These are phyloP conservation scores for Seriola rivoliana DNA, from an alignment of 2,113 vertebrate genomes.

Conservation along the genomic window DNA sequence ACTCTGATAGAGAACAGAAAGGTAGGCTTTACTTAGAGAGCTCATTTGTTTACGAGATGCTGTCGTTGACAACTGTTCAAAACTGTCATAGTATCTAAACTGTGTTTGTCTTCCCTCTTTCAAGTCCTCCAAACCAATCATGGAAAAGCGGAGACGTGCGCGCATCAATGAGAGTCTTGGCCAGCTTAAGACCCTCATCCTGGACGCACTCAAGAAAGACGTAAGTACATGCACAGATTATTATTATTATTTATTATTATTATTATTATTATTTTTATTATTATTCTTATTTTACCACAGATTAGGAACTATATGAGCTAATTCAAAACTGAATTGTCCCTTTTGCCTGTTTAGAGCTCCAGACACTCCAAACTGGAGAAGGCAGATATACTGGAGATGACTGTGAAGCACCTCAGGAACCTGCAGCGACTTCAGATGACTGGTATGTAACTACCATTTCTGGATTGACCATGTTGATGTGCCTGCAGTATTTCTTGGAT, in stretches of 20 bases:
- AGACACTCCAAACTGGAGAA: conserved; percentile 97
- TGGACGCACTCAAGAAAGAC: conserved; percentile 93
- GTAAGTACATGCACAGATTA: conserved; percentile 81
- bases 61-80: not conserved
- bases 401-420: conserved; percentile 94
- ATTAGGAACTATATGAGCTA: not conserved
- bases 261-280: too few species aligned
- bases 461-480: conserved; percentile 5
- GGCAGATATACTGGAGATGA: conserved; percentile 97
- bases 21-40: conserved; percentile 74
- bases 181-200: conserved; percentile 92
- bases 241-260: too few species aligned
- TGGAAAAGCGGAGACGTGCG: conserved; percentile 92
- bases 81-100: not conserved
- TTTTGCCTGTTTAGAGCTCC: conserved; percentile 86
- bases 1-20: conserved; percentile 89
- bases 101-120: not conserved
- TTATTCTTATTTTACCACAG: not conserved
- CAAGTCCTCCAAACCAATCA: conserved; percentile 92
- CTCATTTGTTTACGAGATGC: not conserved
- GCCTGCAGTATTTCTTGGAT: not conserved
- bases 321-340: not conserved
- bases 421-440: conserved; percentile 92
- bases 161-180: conserved; percentile 92
- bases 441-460: conserved; percentile 79